phyloP scores from a whole-genome alignment of 2,113 vertebrate genomes.

The Pachyramphus minor region DNA sequence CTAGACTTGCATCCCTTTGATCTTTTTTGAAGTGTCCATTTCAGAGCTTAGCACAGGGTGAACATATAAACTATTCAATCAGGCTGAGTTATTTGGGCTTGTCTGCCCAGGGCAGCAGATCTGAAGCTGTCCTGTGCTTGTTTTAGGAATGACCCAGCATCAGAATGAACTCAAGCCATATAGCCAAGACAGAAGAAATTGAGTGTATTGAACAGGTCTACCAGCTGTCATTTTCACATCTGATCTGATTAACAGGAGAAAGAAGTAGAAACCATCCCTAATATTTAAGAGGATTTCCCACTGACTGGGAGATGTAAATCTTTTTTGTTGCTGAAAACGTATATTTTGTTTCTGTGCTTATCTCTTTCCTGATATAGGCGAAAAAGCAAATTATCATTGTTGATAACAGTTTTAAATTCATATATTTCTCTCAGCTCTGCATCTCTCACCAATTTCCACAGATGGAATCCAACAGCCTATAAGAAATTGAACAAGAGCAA shows the following conservation, averaged over 20 bases:
- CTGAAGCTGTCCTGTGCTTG: not conserved
- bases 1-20: not conserved
- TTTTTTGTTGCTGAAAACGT: not conserved
- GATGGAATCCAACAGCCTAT: fast-evolving
- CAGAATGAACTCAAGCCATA: fast-evolving
- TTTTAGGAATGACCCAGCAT: not conserved
- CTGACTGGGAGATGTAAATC: not conserved
- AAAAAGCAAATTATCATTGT: not conserved
- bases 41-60: not conserved
- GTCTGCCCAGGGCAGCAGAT: not conserved
- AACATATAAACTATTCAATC: not conserved
- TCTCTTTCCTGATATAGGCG: not conserved
- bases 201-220: not conserved
- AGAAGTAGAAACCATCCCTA: not conserved
- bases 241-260: not conserved
- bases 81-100: not conserved
- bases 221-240: not conserved
- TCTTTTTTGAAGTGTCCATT: not conserved
- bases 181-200: not conserved
- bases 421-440: not conserved
- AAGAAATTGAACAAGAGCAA: not conserved
- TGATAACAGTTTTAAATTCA: not conserved
- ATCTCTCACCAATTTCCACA: not conserved
- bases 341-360: not conserved
- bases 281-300: not conserved